Evolutionary conservation across 2,888 invertebrate species (phyloP), one percentile per base, ranked within the genome.

Genomic region (Saturnia pavonia): DNA sequence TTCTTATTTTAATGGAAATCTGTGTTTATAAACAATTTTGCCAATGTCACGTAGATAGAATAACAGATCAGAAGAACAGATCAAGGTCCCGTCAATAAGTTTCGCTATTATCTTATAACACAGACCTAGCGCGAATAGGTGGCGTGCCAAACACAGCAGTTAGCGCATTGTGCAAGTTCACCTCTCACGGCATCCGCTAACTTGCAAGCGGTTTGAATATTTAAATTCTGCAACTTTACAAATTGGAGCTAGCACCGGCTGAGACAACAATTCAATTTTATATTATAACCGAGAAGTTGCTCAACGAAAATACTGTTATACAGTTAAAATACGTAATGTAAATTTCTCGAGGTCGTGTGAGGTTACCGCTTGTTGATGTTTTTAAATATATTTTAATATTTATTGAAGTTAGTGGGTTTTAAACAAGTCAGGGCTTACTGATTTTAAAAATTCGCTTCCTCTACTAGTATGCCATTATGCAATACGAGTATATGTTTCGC

Each of bases 161-260:
- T 77, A 78, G 74, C 77, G 74, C 78, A 74, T 71, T 71, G 74
- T 71, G 79, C 74, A 74, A 78, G 74, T 77, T 77, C 57, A 65
- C 71, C 71, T 60, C 74, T 74, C 71, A 68, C 72, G 70, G 72
- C 77, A 73, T 72, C 77, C 79, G 72, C 75, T 74, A 72, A 72
- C 78, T 77, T 81, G 80, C 77, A 80, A 80, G 81, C 82, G 81
- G 80, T 81, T n/a, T 83, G 85, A 82, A 87, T 87, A 86, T 87
- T 87, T 87, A 84, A 87, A 85, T 83, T 83, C 81, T 78, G 80
- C 79, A 82, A 82, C 84, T 81, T 75, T 73, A 74, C 78, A 82
- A 81, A 82, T 85, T 82, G 82, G 76, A 77, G 80, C 79, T 81
- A 81, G 81, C 80, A 76, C 75, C 73, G 74, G 73, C 70, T 72